Evolutionary conservation across 2,888 invertebrate species (phyloP).

Genomic region (Strigamia maritima): DNA sequence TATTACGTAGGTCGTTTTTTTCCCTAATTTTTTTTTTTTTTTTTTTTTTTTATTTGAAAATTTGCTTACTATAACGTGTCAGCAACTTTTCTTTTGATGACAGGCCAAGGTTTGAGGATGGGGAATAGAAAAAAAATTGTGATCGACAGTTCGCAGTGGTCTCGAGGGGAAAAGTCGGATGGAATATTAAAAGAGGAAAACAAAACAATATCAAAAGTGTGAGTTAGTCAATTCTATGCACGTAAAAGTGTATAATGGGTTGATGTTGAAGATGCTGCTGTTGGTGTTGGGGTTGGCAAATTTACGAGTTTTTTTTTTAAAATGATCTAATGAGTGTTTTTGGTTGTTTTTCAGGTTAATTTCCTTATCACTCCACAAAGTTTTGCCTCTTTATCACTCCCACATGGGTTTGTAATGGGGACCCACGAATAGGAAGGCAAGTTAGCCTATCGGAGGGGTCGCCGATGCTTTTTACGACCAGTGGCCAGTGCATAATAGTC

Average conservation of each 20-base stretch:
- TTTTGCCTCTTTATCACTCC: background rate
- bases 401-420: background rate
- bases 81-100: constrained; percentile 7
- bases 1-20: background rate
- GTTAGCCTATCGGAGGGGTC: background rate
- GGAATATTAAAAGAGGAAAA: constrained; percentile 7
- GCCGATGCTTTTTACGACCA: background rate
- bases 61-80: constrained; percentile 9
- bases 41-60: too few relatives aligned
- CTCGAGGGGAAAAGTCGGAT: background rate
- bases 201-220: background rate
- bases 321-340: background rate
- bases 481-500: background rate
- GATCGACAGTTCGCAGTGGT: background rate
- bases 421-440: background rate
- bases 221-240: background rate
- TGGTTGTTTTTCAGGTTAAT: background rate
- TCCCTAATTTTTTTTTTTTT: too few relatives aligned
- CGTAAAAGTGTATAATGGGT: background rate
- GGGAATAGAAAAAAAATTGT: background rate
- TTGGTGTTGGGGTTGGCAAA: too few relatives aligned
- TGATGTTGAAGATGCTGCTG: too few relatives aligned
- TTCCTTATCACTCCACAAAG: background rate
- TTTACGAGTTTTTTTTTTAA: too few relatives aligned
- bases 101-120: too few relatives aligned